phyloP scores from a whole-genome alignment of 1,140 invertebrate species.

The Sipha flava region DNA sequence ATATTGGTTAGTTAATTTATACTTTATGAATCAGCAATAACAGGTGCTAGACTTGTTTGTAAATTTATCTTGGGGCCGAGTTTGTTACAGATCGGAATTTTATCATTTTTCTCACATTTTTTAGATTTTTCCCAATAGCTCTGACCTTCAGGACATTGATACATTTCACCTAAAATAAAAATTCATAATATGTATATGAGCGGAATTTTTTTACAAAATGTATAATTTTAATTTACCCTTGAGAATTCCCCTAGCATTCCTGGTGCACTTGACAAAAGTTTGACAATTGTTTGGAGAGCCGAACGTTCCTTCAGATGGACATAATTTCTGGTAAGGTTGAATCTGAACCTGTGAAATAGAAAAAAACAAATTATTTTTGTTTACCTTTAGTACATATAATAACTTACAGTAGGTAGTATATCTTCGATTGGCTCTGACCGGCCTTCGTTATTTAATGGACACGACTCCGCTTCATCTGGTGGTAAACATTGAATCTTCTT shows the following conservation, averaged over 20 bases:
- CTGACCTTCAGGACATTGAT: slow-evolving; percentile 65
- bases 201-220: not conserved
- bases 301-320: slow-evolving; percentile 59
- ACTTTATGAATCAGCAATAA: slow-evolving; percentile 22
- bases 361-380: slow-evolving; percentile 32
- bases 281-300: slow-evolving; percentile 54
- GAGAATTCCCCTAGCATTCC: slow-evolving; percentile 47
- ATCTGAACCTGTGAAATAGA: slow-evolving; percentile 53
- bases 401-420: not conserved
- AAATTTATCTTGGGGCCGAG: slow-evolving; percentile 6
- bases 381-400: not conserved
- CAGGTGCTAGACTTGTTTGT: slow-evolving; percentile 34
- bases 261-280: slow-evolving; percentile 63
- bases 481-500: slow-evolving; percentile 59
- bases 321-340: slow-evolving; percentile 49
- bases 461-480: slow-evolving; percentile 37
- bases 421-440: not conserved
- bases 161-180: slow-evolving; percentile 50
- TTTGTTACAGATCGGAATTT: slow-evolving; percentile 49
- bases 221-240: slow-evolving; percentile 44
- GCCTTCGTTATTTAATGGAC: not conserved
- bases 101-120: slow-evolving; percentile 57
- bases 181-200: not conserved
- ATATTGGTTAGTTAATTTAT: not conserved
- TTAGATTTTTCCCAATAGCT: slow-evolving; percentile 67